Percentiles rank a stretch among this genome's conserved stretches.
These are phyloP conservation scores for Solen grandis DNA, from an alignment of 1,140 invertebrate genomes.

Conservation along the genomic window DNA sequence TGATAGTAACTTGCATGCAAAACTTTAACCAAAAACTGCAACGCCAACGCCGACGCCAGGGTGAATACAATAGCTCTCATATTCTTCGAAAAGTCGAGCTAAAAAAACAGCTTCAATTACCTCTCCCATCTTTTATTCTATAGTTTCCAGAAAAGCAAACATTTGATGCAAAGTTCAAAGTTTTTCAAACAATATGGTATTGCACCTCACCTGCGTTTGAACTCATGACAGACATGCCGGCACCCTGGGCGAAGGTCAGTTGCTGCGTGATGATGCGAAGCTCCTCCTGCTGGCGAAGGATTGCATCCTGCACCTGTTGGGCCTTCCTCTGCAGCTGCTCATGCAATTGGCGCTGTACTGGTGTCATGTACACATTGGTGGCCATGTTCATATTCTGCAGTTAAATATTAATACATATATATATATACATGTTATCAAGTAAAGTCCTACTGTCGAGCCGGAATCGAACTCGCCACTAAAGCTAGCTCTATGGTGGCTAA, in stretches of 20 bases:
- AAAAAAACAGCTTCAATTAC: not conserved
- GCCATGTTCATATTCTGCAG: not conserved
- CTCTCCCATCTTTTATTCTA: too few relatives aligned
- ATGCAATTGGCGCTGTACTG: constrained; percentile 66
- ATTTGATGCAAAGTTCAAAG: too few relatives aligned
- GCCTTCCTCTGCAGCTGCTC: constrained; percentile 70
- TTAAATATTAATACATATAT: not conserved
- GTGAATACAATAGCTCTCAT: too few relatives aligned
- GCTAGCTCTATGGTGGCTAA: not conserved
- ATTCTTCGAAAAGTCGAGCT: too few relatives aligned
- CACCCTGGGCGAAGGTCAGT: constrained; percentile 52
- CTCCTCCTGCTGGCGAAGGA: constrained; percentile 69
- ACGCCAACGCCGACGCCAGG: too few relatives aligned
- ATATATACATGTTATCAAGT: constrained; percentile 16
- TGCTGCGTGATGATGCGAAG: constrained; percentile 66
- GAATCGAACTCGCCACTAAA: not conserved
- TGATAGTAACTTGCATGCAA: too few relatives aligned
- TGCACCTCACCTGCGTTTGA: too few relatives aligned
- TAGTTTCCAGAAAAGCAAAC: too few relatives aligned
- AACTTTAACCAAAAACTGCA: too few relatives aligned
- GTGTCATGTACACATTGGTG: constrained; percentile 59
- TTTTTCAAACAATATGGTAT: too few relatives aligned
- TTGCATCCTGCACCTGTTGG: constrained; percentile 66
- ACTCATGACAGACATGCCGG: too few relatives aligned
- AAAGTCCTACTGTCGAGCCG: not conserved